Evolutionary conservation across 2,888 invertebrate genomes (phyloP).

Genomic region (Perizoma affinitatum): DNA sequence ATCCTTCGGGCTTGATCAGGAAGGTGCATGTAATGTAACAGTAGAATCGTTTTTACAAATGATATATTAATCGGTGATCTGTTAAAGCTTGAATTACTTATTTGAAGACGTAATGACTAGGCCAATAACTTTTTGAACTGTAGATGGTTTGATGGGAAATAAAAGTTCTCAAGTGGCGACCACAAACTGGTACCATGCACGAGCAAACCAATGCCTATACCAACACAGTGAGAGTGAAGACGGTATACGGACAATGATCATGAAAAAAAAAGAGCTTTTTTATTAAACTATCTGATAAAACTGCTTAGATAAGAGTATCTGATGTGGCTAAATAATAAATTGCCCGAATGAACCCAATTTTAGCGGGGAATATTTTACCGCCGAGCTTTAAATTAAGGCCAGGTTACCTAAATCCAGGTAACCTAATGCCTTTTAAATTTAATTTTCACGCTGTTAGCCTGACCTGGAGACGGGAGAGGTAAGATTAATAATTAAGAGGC

Average conservation of each 20-base stretch:
- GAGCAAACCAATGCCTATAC: too few species aligned
- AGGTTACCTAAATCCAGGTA: conserved; percentile 29
- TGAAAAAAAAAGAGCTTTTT: too few species aligned
- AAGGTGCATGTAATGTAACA: conserved; percentile 34
- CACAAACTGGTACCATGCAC: too few species aligned
- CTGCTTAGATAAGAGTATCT: too few species aligned
- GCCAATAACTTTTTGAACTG: too few species aligned
- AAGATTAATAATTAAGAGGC: conserved; percentile 16
- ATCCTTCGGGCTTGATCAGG: conserved; percentile 17
- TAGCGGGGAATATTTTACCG: conserved; percentile 12
- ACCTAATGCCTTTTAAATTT: conserved; percentile 31
- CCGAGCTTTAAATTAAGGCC: conserved; percentile 29
- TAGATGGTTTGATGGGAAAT: not conserved
- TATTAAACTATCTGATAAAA: too few species aligned
- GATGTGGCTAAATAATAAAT: not conserved
- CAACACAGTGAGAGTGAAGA: too few species aligned
- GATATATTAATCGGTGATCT: conserved; percentile 30
- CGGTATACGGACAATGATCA: too few species aligned
- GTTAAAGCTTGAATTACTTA: not conserved
- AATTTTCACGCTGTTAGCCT: conserved; percentile 30
- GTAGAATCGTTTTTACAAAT: conserved; percentile 24
- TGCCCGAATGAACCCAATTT: conserved; percentile 3
- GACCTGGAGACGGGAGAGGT: conserved; percentile 19
- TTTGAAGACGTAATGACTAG: too few species aligned
- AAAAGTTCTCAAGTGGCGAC: not conserved